phyloP scores from a whole-genome alignment of 2,888 invertebrate species.

The Drosophila sordidapex region DNA sequence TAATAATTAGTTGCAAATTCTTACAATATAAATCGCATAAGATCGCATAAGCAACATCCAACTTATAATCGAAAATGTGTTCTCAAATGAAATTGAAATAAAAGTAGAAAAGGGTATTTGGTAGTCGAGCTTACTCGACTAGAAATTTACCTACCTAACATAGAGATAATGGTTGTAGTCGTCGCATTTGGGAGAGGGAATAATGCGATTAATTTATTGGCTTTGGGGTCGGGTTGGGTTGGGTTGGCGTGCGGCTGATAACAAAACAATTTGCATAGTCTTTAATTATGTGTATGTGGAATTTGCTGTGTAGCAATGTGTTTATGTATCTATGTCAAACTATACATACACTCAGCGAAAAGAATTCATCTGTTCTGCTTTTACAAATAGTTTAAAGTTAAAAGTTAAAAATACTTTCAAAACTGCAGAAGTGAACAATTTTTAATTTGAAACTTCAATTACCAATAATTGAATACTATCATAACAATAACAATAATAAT shows the following conservation, averaged over 20 bases:
- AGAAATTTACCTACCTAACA: background rate
- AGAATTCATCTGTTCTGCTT: background rate
- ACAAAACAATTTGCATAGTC: constrained; percentile 29
- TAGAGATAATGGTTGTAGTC: background rate
- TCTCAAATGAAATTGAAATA: background rate
- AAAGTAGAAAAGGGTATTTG: background rate
- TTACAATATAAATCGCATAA: background rate
- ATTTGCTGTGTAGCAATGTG: background rate
- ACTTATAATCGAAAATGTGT: background rate
- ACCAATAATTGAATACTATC: too few relatives aligned
- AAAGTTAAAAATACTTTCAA: background rate
- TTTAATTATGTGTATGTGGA: constrained; percentile 23
- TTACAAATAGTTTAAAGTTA: background rate
- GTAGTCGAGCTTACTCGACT: background rate
- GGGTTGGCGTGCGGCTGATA: constrained; percentile 24
- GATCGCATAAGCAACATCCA: background rate
- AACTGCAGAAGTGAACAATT: too few relatives aligned
- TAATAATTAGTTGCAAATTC: background rate
- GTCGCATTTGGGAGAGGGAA: background rate
- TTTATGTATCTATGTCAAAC: constrained; percentile 2
- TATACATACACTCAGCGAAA: background rate
- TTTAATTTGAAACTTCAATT: too few relatives aligned
- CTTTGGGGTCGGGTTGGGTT: background rate
- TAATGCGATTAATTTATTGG: background rate
- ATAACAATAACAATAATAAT: background rate